phyloP scores from a whole-genome alignment of 1,140 invertebrate species.

The Temnothorax nylanderi region DNA sequence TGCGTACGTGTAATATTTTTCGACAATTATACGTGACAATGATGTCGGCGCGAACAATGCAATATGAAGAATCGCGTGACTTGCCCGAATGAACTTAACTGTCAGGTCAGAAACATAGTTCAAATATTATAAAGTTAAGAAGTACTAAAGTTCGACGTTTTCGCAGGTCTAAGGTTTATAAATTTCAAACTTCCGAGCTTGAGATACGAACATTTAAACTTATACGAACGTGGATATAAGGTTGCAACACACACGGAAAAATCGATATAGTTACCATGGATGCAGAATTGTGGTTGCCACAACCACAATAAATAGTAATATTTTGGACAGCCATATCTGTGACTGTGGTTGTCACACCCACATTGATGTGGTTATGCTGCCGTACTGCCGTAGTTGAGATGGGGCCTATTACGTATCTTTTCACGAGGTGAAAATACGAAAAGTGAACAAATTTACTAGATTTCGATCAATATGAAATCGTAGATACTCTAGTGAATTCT shows the following conservation, averaged over 20 bases:
- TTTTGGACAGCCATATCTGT: too few species aligned
- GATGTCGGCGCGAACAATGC: constrained; percentile 7
- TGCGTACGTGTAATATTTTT: not conserved
- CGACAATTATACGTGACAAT: constrained; percentile 12
- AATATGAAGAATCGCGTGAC: not conserved
- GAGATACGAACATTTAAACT: not conserved
- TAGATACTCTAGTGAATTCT: too few species aligned
- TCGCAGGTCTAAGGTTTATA: constrained; percentile 3
- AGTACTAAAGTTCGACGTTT: not conserved
- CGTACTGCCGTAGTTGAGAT: too few species aligned
- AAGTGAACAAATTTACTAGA: too few species aligned
- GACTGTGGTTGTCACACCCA: too few species aligned
- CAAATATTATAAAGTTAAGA: constrained; percentile 45
- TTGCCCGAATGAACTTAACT: not conserved
- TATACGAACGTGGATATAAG: not conserved
- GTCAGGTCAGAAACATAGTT: constrained; percentile 15
- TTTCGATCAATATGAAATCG: too few species aligned
- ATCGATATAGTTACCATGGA: too few species aligned
- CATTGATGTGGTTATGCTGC: too few species aligned
- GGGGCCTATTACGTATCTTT: too few species aligned
- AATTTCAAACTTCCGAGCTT: constrained; percentile 34
- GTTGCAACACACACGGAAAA: not conserved
- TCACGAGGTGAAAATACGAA: too few species aligned
- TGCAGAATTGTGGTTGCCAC: too few species aligned
- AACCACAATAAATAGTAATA: not conserved